These are phyloP conservation scores for Euborellia annulipes DNA, from an alignment of 1,140 invertebrate species.

Conservation along the genomic window DNA sequence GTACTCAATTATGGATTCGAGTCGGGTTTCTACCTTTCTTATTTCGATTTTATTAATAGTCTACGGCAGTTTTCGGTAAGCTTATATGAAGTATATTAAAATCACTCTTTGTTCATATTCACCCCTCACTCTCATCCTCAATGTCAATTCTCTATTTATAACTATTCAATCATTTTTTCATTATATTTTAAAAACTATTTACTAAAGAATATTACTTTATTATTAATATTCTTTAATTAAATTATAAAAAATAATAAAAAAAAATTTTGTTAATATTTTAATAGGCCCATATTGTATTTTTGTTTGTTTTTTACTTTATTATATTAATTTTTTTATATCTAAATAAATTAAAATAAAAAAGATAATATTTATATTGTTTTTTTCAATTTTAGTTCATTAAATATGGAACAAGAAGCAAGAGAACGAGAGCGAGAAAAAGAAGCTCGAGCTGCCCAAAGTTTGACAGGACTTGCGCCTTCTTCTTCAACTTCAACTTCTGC, in stretches of 20 bases:
- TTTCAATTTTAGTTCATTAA: constrained; percentile 67
- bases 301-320: neutral
- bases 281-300: neutral
- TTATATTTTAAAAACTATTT: neutral
- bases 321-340: neutral
- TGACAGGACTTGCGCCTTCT: constrained; percentile 7
- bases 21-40: constrained; percentile 86
- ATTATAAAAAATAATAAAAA: neutral
- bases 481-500: constrained; percentile 1
- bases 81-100: neutral
- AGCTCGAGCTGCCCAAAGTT: constrained; percentile 23
- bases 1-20: constrained; percentile 92
- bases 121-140: neutral
- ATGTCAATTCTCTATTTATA: neutral
- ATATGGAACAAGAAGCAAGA: constrained; percentile 84
- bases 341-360: neutral
- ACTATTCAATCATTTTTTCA: neutral
- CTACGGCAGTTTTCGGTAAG: constrained; percentile 72
- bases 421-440: constrained; percentile 68
- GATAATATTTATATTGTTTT: constrained; percentile 5
- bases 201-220: neutral
- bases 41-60: constrained; percentile 96
- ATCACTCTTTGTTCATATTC: neutral
- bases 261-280: constrained; percentile 3
- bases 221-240: neutral